Percentiles rank a stretch among this genome's conserved stretches.
Evolutionary conservation across 2,113 vertebrate species (phyloP).

Genomic region (Pao palembangensis): DNA sequence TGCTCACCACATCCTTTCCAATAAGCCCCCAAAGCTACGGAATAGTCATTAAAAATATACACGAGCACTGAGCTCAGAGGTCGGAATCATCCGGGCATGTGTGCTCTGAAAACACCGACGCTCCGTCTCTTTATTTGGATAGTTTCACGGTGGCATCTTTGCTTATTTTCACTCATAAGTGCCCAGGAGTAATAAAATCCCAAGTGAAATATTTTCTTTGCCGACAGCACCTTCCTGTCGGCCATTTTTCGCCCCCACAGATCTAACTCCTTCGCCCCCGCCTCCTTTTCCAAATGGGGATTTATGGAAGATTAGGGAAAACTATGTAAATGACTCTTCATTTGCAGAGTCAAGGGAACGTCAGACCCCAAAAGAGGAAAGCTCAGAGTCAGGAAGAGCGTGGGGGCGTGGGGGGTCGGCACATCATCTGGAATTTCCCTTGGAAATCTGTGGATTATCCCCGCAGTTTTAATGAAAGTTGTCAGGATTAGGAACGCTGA

Average conservation of each 20-base stretch:
- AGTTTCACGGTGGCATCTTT: slow-evolving; percentile 55
- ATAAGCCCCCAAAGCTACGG: slow-evolving; percentile 31
- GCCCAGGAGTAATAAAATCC: slow-evolving; percentile 66
- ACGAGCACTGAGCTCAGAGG: slow-evolving; percentile 28
- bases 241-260: slow-evolving; percentile 43
- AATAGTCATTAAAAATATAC: slow-evolving; percentile 54
- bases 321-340: slow-evolving; percentile 69
- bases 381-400: slow-evolving; percentile 13
- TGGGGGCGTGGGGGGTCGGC: background rate
- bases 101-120: slow-evolving; percentile 63
- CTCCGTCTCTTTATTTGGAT: slow-evolving; percentile 66
- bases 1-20: slow-evolving; percentile 39
- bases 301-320: slow-evolving; percentile 67
- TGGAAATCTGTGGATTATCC: slow-evolving; percentile 67
- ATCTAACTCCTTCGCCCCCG: slow-evolving; percentile 28
- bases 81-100: slow-evolving; percentile 55
- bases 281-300: slow-evolving; percentile 38
- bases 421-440: slow-evolving; percentile 58
- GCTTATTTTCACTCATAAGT: slow-evolving; percentile 69
- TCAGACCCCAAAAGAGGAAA: slow-evolving; percentile 36
- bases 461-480: slow-evolving; percentile 60
- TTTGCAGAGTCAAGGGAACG: slow-evolving; percentile 49
- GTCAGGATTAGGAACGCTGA: slow-evolving; percentile 53
- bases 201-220: slow-evolving; percentile 71
- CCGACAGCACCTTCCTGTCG: slow-evolving; percentile 42